Conservation (phyloP, 2,113 vertebrate genomes). For the Emydocephalus ijimae region DNA sequence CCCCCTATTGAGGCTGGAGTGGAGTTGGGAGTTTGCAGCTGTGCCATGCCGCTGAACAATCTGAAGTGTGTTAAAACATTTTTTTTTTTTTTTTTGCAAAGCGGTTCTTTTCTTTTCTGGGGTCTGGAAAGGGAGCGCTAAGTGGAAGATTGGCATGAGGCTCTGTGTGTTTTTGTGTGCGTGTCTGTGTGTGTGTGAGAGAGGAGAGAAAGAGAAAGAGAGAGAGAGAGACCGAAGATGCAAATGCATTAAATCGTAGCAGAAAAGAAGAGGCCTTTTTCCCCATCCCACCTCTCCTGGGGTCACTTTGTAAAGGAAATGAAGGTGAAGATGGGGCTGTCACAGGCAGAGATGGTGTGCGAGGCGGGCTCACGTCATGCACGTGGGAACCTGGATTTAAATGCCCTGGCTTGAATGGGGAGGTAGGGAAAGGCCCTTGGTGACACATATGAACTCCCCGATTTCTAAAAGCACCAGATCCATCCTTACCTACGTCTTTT, state of each 20-base stretch:
- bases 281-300: background rate
- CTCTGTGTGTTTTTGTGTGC: background rate
- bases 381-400: background rate
- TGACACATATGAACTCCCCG: background rate
- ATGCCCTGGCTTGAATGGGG: background rate
- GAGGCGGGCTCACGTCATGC: background rate
- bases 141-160: background rate
- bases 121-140: conserved; percentile 17
- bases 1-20: conserved; percentile 31
- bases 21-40: conserved; percentile 8
- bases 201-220: background rate
- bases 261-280: conserved; percentile 8
- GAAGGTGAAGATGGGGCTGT: conserved; percentile 46
- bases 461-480: background rate
- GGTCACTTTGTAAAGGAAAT: conserved; percentile 37
- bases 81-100: conserved; percentile 4
- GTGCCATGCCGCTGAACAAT: conserved; percentile 27
- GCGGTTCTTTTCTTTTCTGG: conserved; percentile 44
- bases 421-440: background rate
- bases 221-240: background rate
- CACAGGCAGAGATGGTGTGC: conserved; percentile 22
- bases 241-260: conserved; percentile 5
- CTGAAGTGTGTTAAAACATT: conserved; percentile 43
- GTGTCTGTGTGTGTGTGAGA: background rate
- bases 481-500: background rate